Evolutionary conservation across 1,140 invertebrate genomes (phyloP).

Genomic region (Caenorhabditis briggsae): DNA sequence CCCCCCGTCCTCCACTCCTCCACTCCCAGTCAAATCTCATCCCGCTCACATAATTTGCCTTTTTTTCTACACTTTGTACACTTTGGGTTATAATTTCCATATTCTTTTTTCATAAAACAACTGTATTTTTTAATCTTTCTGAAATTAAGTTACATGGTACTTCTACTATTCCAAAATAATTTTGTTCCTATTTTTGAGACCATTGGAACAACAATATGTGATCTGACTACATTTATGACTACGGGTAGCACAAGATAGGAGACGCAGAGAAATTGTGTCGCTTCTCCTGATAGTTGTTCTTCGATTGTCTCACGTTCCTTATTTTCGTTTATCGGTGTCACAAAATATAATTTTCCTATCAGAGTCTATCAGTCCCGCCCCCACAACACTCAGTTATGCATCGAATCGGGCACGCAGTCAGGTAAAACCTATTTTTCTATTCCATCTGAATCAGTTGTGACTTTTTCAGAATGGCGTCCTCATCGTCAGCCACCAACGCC

Average conservation of each 20-base stretch:
- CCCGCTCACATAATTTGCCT: constrained; percentile 18
- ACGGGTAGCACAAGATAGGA: not conserved
- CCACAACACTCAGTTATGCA: not conserved
- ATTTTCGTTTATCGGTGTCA: not conserved
- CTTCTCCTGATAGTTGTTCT: not conserved
- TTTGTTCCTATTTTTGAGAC: not conserved
- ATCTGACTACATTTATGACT: constrained; percentile 15
- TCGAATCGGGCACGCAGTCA: constrained; percentile 41
- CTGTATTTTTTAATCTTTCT: not conserved
- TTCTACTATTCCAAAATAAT: not conserved
- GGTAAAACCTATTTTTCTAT: constrained; percentile 23
- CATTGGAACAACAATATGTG: not conserved
- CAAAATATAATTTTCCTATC: not conserved
- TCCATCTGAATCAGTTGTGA: not conserved
- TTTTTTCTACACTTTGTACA: constrained; percentile 17
- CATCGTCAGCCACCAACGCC: not conserved
- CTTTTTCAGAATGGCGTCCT: constrained; percentile 62
- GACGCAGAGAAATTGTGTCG: not conserved
- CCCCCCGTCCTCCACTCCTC: not conserved
- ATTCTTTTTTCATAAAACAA: not conserved
- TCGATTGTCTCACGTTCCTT: constrained; percentile 18
- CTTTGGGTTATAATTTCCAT: constrained; percentile 4
- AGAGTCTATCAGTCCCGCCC: not conserved
- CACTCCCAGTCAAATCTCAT: constrained; percentile 38
- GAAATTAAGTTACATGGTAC: not conserved